These are phyloP conservation scores for Agrilus cyanescens DNA, from an alignment of 2,888 invertebrate species.

Conservation along the genomic window DNA sequence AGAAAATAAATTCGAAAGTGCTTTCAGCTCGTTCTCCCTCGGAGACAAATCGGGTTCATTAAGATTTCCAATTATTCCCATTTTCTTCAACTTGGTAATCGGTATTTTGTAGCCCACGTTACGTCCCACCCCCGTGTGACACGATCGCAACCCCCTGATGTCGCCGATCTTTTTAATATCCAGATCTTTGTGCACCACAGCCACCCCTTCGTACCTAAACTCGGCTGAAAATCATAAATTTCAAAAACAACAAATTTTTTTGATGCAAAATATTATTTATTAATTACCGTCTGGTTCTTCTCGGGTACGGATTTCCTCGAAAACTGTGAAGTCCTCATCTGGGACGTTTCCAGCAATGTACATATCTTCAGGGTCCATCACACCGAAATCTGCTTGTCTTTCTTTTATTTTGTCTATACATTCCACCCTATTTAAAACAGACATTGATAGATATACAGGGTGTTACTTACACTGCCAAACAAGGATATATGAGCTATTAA, in stretches of 20 bases:
- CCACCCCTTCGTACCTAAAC: constrained; percentile 71
- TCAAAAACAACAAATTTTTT: too few species aligned
- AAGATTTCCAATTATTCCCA: constrained; percentile 51
- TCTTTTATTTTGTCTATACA: constrained; percentile 66
- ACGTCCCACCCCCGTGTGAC: constrained; percentile 77
- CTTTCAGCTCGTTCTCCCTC: constrained; percentile 70
- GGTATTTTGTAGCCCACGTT: constrained; percentile 84
- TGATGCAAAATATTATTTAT: too few species aligned
- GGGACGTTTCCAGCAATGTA: constrained; percentile 65
- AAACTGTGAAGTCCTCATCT: constrained; percentile 62
- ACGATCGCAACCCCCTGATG: constrained; percentile 66
- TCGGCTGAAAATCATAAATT: constrained; percentile 43
- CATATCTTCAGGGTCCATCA: constrained; percentile 80
- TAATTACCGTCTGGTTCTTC: constrained; percentile 59
- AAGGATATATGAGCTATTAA: too few species aligned
- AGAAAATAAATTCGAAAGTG: constrained; percentile 66
- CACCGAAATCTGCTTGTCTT: constrained; percentile 68
- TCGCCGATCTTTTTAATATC: constrained; percentile 54
- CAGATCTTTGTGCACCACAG: constrained; percentile 66
- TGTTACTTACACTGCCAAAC: too few species aligned
- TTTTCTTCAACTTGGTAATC: constrained; percentile 62
- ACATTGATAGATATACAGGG: too few species aligned
- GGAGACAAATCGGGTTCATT: constrained; percentile 58
- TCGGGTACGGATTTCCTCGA: constrained; percentile 64
- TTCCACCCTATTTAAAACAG: constrained; percentile 48